Percentiles rank a stretch among this genome's conserved stretches.
phyloP scores from a whole-genome alignment of 1,140 invertebrate species.

The Tetramorium alpestre region DNA sequence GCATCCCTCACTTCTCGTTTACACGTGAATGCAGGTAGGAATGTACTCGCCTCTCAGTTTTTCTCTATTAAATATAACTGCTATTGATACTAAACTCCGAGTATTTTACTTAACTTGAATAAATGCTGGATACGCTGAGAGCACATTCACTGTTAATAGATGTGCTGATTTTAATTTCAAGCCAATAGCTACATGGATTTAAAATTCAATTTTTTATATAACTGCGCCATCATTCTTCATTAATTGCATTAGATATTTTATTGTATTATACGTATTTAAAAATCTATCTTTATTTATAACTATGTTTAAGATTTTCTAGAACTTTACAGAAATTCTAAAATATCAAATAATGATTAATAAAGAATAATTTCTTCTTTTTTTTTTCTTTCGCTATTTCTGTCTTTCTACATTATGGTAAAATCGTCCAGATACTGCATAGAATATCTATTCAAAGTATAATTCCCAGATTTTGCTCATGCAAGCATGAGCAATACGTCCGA shows the following conservation, averaged over 20 bases:
- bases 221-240: not conserved
- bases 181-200: not conserved
- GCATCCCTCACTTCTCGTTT: conserved; percentile 9
- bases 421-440: not conserved
- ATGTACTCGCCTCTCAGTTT: not conserved
- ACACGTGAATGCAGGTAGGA: conserved; percentile 13
- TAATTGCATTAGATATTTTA: not conserved
- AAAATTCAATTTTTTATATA: not conserved
- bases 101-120: not conserved
- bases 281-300: too few species aligned
- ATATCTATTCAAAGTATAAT: not conserved
- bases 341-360: not conserved
- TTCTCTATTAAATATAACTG: not conserved
- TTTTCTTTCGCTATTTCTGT: not conserved
- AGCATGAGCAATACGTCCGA: conserved; percentile 62
- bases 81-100: not conserved
- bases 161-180: not conserved
- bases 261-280: too few species aligned
- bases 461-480: conserved; percentile 49
- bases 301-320: not conserved
- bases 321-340: not conserved
- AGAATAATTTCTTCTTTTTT: not conserved
- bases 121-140: not conserved
- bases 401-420: not conserved
- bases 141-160: not conserved